Evolutionary conservation across 2,113 vertebrate species (phyloP).

Genomic region (Sprattus sprattus): DNA sequence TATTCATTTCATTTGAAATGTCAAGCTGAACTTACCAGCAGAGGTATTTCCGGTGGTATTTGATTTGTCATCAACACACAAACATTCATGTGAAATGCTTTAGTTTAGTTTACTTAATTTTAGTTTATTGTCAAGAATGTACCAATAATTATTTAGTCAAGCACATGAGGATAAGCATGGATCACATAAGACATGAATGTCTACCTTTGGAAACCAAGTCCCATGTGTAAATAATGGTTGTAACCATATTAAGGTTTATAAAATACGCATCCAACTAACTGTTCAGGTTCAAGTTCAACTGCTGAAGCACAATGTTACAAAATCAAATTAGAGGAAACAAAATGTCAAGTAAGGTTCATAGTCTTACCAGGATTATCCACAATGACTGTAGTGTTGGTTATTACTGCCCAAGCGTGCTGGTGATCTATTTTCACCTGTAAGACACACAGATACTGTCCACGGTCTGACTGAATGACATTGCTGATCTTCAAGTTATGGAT

Average conservation of each 20-base stretch:
- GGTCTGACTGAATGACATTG: constrained; percentile 26
- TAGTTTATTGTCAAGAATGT: too few relatives aligned
- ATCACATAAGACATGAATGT: not conserved
- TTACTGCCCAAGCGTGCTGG: constrained; percentile 27
- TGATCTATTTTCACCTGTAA: not conserved
- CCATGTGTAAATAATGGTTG: not conserved
- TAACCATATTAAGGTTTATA: not conserved
- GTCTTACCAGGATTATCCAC: not conserved
- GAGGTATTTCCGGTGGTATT: not conserved
- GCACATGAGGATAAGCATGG: not conserved
- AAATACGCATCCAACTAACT: not conserved
- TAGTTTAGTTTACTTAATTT: not conserved
- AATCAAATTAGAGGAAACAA: too few relatives aligned
- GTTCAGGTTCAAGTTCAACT: too few relatives aligned
- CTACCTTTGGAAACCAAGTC: not conserved
- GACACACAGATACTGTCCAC: constrained; percentile 42
- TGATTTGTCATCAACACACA: not conserved
- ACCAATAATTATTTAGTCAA: too few relatives aligned
- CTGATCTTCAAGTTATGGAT: constrained; percentile 37
- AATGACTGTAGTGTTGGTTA: constrained; percentile 37
- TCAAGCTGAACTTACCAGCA: not conserved
- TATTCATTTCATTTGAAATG: not conserved
- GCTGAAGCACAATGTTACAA: too few relatives aligned
- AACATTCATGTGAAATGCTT: too few relatives aligned
- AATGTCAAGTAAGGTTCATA: not conserved